Conservation (phyloP, 2,888 invertebrate species). For the Eutolmus rufibarbis region DNA sequence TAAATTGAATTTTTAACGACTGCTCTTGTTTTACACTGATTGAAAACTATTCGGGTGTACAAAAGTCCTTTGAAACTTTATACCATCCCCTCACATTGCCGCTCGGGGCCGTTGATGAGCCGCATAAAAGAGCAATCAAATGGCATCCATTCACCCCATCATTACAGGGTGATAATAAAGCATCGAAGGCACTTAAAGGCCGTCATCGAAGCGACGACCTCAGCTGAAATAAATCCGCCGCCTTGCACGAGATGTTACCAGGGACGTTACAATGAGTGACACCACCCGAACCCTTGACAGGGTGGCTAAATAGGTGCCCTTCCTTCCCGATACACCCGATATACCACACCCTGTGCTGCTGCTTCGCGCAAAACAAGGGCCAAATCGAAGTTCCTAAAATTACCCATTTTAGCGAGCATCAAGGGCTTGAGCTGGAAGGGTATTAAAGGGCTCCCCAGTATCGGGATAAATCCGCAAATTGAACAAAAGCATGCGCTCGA, state of each 20-base stretch:
- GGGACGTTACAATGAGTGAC: not conserved
- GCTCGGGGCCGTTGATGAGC: not conserved
- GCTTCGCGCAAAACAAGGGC: not conserved
- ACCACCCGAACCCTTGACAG: not conserved
- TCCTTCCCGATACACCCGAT: not conserved
- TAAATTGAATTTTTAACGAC: slow-evolving; percentile 33
- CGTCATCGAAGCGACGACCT: slow-evolving; percentile 6
- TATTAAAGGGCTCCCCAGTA: not conserved
- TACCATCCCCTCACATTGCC: not conserved
- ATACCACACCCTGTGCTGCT: not conserved
- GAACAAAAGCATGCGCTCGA: not conserved
- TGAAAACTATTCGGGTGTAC: slow-evolving; percentile 17
- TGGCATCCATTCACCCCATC: not conserved
- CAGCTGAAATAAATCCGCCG: slow-evolving; percentile 3
- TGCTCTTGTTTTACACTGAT: slow-evolving; percentile 2
- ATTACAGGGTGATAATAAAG: not conserved
- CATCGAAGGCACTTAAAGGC: not conserved
- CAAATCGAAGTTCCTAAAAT: not conserved
- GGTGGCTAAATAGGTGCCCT: not conserved
- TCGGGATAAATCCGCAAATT: not conserved
- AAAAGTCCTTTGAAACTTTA: not conserved
- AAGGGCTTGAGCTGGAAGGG: not conserved
- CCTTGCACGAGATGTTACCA: slow-evolving; percentile 35
- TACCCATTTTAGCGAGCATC: not conserved
- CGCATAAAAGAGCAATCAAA: not conserved